phyloP scores from a whole-genome alignment of 1,140 invertebrate species.

The Helicoverpa zea region DNA sequence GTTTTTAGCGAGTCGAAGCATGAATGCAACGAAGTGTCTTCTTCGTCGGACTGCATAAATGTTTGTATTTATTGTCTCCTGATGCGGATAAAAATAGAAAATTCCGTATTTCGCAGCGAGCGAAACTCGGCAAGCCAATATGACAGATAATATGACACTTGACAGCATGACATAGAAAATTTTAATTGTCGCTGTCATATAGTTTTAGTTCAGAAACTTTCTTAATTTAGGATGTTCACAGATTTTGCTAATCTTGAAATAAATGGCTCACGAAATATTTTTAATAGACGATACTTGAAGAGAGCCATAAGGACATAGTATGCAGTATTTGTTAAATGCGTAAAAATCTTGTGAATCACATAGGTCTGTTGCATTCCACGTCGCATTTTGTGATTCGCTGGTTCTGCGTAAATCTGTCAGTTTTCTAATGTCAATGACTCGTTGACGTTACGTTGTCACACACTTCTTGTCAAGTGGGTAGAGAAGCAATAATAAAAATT shows the following conservation, averaged over 20 bases:
- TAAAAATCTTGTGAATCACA: no score
- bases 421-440: not conserved
- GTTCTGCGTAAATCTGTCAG: not conserved
- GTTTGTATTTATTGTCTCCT: slow-evolving; percentile 71
- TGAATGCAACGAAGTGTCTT: slow-evolving; percentile 80
- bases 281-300: no score
- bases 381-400: not conserved
- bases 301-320: no score
- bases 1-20: slow-evolving; percentile 81
- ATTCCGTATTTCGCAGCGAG: slow-evolving; percentile 70
- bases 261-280: no score
- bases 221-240: not conserved
- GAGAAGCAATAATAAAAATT: slow-evolving; percentile 43
- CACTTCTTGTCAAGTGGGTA: slow-evolving; percentile 9
- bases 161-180: slow-evolving; percentile 1
- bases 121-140: slow-evolving; percentile 51
- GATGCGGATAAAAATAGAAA: slow-evolving; percentile 81
- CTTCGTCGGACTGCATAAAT: slow-evolving; percentile 84
- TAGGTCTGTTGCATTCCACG: no score
- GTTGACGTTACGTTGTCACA: not conserved
- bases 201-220: slow-evolving; percentile 27
- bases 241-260: no score
- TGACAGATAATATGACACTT: slow-evolving; percentile 52
- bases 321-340: no score
- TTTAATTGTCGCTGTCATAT: slow-evolving; percentile 44